phyloP scores from a whole-genome alignment of 2,113 vertebrate species.

The Solea senegalensis region DNA sequence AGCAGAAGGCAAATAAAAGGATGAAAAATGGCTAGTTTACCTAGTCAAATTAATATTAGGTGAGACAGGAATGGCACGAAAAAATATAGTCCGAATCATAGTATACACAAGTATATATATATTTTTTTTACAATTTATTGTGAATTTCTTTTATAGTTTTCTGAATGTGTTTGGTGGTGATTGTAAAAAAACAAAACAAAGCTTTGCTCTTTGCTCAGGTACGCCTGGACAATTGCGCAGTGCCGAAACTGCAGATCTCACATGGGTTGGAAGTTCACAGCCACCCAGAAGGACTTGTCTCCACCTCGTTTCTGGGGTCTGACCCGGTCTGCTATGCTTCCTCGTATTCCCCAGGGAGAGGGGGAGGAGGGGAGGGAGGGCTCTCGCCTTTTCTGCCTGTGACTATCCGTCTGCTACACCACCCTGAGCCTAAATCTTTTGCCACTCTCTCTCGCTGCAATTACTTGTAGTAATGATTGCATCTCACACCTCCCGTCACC shows the following conservation, averaged over 20 bases:
- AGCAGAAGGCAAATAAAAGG: too few relatives aligned
- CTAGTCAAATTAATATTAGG: too few relatives aligned
- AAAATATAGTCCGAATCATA: too few relatives aligned
- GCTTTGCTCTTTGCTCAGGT: constrained; percentile 74
- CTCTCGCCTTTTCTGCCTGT: constrained; percentile 90
- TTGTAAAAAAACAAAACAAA: neutral
- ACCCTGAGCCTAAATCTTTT: constrained; percentile 31
- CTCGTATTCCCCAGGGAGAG: constrained; percentile 88
- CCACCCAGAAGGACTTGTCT: constrained; percentile 91
- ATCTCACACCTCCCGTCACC: constrained; percentile 43
- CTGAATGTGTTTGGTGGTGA: too few relatives aligned
- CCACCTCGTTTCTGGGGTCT: constrained; percentile 95
- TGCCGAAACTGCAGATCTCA: constrained; percentile 91
- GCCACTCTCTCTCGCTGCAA: constrained; percentile 22
- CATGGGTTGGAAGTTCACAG: constrained; percentile 98
- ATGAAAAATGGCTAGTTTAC: too few relatives aligned
- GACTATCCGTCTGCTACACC: constrained; percentile 47
- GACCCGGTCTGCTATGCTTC: constrained; percentile 92
- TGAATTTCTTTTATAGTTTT: too few relatives aligned
- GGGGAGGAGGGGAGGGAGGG: constrained; percentile 79
- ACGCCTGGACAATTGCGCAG: constrained; percentile 96
- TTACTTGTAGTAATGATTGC: constrained; percentile 46
- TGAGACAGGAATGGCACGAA: too few relatives aligned
- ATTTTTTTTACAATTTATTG: too few relatives aligned
- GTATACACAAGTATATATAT: too few relatives aligned